phyloP scores from a whole-genome alignment of 2,113 vertebrate species.

The Bostrychus sinensis region DNA sequence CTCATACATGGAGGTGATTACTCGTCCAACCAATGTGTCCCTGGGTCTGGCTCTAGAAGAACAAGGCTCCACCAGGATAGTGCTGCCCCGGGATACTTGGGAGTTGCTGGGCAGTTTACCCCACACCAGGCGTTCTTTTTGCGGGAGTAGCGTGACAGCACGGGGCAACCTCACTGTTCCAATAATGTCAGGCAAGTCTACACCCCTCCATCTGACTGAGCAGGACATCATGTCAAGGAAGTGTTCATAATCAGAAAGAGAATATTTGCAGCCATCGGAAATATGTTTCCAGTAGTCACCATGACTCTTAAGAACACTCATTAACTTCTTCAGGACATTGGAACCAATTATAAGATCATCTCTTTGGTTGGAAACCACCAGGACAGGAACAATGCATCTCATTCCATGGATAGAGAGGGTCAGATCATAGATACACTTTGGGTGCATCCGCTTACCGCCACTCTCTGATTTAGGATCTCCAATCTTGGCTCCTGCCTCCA shows the following conservation, averaged over 20 bases:
- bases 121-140: no score
- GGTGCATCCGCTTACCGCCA: not conserved
- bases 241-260: no score
- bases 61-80: not conserved
- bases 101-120: no score
- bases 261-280: not conserved
- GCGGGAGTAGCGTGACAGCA: no score
- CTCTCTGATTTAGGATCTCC: not conserved
- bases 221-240: not conserved
- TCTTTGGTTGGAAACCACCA: not conserved
- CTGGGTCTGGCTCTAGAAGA: not conserved
- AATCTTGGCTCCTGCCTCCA: not conserved
- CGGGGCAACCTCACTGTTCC: not conserved
- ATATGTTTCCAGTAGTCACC: no score
- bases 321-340: not conserved
- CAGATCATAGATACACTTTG: not conserved
- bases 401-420: not conserved
- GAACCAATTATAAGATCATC: not conserved
- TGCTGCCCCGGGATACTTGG: no score
- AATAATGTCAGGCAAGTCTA: not conserved
- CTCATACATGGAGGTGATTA: constrained; percentile 1
- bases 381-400: not conserved
- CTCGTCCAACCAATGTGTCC: constrained; percentile 1
- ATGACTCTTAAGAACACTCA: no score
- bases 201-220: no score